Evolutionary conservation across 2,888 invertebrate species (phyloP).

Genomic region (Tinea pellionella): DNA sequence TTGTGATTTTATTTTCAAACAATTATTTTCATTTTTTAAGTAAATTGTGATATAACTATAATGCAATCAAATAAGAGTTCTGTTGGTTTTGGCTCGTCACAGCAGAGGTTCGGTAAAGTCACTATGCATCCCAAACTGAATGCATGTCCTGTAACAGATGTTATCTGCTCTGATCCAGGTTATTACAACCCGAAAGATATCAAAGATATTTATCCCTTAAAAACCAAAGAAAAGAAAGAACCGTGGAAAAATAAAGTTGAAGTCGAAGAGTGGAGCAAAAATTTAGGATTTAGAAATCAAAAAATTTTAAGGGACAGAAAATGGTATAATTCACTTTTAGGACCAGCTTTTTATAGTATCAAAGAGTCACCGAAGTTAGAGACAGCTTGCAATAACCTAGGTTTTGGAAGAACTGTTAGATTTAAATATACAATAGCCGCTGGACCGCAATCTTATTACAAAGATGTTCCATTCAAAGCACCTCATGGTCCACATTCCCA

Average conservation of each 20-base stretch:
- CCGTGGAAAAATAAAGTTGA: slow-evolving; percentile 50
- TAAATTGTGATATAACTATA: background rate
- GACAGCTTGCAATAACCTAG: slow-evolving; percentile 39
- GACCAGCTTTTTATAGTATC: slow-evolving; percentile 47
- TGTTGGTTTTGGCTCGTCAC: slow-evolving; percentile 28
- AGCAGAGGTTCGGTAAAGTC: slow-evolving; percentile 37
- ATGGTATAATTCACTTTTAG: slow-evolving; percentile 37
- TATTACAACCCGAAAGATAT: slow-evolving; percentile 37
- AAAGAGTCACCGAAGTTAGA: slow-evolving; percentile 26
- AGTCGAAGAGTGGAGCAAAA: slow-evolving; percentile 50
- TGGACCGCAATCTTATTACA: slow-evolving; percentile 50
- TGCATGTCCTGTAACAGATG: slow-evolving; percentile 33
- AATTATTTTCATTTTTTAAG: too few relatives aligned
- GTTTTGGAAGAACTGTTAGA: slow-evolving; percentile 43
- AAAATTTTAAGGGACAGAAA: slow-evolving; percentile 32
- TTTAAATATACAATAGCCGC: slow-evolving; percentile 21
- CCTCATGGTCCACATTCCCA: slow-evolving; percentile 45
- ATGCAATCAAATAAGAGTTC: background rate
- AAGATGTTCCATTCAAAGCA: slow-evolving; percentile 34
- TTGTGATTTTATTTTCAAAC: too few relatives aligned
- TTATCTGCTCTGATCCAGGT: slow-evolving; percentile 39
- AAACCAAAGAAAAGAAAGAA: slow-evolving; percentile 33
- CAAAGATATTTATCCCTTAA: slow-evolving; percentile 32
- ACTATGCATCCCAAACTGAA: slow-evolving; percentile 45
- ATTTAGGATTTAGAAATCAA: slow-evolving; percentile 54